Percentiles rank a stretch among this genome's conserved stretches.
Conservation (phyloP, 2,888 invertebrate species). For the Xylocampa areola region DNA sequence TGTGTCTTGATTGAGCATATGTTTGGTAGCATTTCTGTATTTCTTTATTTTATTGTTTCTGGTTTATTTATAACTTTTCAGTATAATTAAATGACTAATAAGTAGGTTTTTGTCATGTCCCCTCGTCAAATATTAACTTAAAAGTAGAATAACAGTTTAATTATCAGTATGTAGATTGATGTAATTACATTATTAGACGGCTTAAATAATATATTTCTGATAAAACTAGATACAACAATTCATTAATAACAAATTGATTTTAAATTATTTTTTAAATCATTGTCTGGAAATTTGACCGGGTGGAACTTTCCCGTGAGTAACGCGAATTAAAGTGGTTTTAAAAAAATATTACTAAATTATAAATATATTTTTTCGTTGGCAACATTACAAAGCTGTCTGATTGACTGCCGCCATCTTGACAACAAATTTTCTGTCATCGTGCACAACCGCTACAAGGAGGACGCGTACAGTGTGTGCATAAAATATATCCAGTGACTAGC, state of each 20-base stretch:
- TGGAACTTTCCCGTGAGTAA: constrained; percentile 1
- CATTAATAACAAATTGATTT: constrained; percentile 1
- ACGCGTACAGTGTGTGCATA: constrained; percentile 5
- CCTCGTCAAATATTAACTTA: not conserved
- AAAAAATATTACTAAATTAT: not conserved
- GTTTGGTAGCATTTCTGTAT: not conserved
- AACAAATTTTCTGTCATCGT: not conserved
- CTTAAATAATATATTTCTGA: not conserved
- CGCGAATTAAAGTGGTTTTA: not conserved
- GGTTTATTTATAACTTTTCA: too few species aligned
- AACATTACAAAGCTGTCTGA: not conserved
- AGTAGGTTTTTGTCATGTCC: too few species aligned
- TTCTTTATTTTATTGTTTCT: not conserved
- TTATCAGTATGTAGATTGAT: not conserved
- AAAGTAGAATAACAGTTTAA: not conserved
- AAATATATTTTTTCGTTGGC: not conserved
- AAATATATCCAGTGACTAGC: constrained; percentile 9
- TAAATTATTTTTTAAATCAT: not conserved
- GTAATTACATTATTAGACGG: not conserved
- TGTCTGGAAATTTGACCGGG: not conserved
- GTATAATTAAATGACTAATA: not conserved
- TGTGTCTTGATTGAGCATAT: not conserved
- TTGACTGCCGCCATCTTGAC: not conserved
- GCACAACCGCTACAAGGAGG: constrained; percentile 3
- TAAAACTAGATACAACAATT: not conserved